Evolutionary conservation across 2,888 invertebrate genomes (phyloP).

Genomic region (Megamerina dolium): DNA sequence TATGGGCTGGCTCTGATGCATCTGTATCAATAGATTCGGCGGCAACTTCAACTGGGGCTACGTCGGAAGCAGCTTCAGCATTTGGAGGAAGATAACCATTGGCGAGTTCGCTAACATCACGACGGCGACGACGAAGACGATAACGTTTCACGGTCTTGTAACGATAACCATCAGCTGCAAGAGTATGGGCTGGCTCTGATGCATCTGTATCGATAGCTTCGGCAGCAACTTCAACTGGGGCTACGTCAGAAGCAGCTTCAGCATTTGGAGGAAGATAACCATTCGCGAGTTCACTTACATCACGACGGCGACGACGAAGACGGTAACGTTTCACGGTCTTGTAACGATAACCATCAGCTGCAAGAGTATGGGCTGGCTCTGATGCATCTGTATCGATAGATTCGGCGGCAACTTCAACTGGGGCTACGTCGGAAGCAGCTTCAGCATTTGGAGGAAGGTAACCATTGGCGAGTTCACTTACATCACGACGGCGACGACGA

Average conservation of each 20-base stretch:
- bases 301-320: slow-evolving; percentile 14
- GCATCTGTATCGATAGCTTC: slow-evolving; percentile 7
- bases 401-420: slow-evolving; percentile 4
- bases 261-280: slow-evolving; percentile 18
- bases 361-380: slow-evolving; percentile 14
- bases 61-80: slow-evolving; percentile 11
- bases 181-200: slow-evolving; percentile 13
- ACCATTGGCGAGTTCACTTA: slow-evolving; percentile 12
- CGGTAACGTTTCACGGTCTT: slow-evolving; percentile 16
- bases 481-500: slow-evolving; percentile 17
- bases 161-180: slow-evolving; percentile 11
- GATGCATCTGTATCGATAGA: background rate
- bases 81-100: slow-evolving; percentile 3
- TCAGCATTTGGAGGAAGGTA: slow-evolving; percentile 11
- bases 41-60: slow-evolving; percentile 15
- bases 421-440: slow-evolving; percentile 6
- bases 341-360: slow-evolving; percentile 19
- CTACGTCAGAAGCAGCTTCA: slow-evolving; percentile 10
- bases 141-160: slow-evolving; percentile 13
- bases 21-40: slow-evolving; percentile 6
- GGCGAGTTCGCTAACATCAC: slow-evolving; percentile 18
- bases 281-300: slow-evolving; percentile 13
- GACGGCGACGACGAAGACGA: slow-evolving; percentile 11
- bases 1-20: slow-evolving; percentile 15
- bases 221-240: slow-evolving; percentile 4